Base-by-base conservation (phyloP, 1,140 invertebrate species). In the Drosophila setifemur region DNA sequence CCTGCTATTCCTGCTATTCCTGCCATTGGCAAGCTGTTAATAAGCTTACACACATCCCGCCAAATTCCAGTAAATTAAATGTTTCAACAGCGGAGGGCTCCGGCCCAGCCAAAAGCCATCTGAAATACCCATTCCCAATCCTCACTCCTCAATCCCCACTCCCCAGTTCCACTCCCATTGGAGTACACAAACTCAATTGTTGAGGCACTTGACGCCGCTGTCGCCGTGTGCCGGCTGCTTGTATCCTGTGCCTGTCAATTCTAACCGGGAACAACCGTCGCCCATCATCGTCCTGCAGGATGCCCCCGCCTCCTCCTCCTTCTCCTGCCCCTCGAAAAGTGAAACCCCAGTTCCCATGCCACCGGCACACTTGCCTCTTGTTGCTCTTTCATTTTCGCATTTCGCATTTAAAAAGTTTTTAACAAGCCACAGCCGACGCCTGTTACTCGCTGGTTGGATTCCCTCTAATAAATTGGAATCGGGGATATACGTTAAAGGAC, bases 321-420 rank as follows among this genome's bases (percentile, higher is more conserved):
- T 9, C 1, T 0, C 7, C 7, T 6, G 8, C 31, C n/a, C n/a
- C n/a, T n/a, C n/a, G n/a, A n/a, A n/a, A n/a, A n/a, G n/a, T n/a
- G n/a, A n/a, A 12, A 1, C 8, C 23, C 12, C 12, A 12, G 2
- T 4, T 14, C 2, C n/a, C 11, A 26, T 16, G n/a, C 19, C 29
- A 4, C 9, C 14, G 11, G 14, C 35, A 16, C 57, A 63, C 37
- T 55, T 66, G 60, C 57, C 75, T n/a, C n/a, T 72, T 88, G 75
- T 86, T 83, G 85, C 85, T 88, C 79, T 88, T 88, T 88, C 79
- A 88, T 88, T 88, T 81, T 88, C 79, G 55, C 85, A 88, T 88
- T 81, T 88, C 79, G 55, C 85, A 88, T 88, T 85, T 70, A 50
- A 85, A 77, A 87, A 76, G 49, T 83, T 81, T 69, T 64, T 69